Conservation (phyloP, 2,113 vertebrate species). For the Notarius lentiginosus region DNA sequence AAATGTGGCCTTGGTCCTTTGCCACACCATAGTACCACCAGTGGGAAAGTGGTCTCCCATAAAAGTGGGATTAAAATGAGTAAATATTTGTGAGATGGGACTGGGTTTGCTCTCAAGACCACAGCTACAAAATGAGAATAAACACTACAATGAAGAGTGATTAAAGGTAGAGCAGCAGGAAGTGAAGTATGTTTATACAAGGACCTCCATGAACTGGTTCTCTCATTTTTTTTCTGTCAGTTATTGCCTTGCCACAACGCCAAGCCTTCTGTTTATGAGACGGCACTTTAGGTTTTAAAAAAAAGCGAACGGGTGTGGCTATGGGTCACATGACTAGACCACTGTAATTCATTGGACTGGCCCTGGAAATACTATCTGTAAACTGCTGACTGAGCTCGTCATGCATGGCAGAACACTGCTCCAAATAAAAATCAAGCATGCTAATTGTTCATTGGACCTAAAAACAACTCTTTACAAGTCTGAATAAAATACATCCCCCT, state of each 20-base stretch:
- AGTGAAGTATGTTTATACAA: constrained; percentile 15
- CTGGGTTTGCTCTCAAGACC: constrained; percentile 10
- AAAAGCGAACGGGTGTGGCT: background rate
- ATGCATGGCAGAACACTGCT: background rate
- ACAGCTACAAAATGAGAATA: constrained; percentile 21
- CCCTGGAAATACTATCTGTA: background rate
- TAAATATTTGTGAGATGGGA: constrained; percentile 31
- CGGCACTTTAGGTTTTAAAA: background rate
- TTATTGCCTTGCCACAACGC: background rate
- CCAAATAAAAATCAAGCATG: background rate
- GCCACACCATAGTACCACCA: constrained; percentile 46
- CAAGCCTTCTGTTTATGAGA: background rate
- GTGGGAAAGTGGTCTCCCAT: constrained; percentile 35
- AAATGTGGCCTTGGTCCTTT: constrained; percentile 47
- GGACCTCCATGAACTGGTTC: constrained; percentile 23
- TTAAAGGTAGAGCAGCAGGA: constrained; percentile 18
- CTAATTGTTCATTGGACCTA: constrained; percentile 5
- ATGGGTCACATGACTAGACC: background rate
- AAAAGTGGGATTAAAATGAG: constrained; percentile 35
- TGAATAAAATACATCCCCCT: background rate
- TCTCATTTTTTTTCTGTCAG: background rate
- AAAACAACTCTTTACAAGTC: background rate
- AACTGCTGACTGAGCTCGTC: background rate
- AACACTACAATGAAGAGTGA: constrained; percentile 23
- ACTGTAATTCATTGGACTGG: background rate